Percentiles rank a stretch among this genome's conserved stretches.
Conservation (phyloP, 2,888 invertebrate species). For the Melitaea athalia region DNA sequence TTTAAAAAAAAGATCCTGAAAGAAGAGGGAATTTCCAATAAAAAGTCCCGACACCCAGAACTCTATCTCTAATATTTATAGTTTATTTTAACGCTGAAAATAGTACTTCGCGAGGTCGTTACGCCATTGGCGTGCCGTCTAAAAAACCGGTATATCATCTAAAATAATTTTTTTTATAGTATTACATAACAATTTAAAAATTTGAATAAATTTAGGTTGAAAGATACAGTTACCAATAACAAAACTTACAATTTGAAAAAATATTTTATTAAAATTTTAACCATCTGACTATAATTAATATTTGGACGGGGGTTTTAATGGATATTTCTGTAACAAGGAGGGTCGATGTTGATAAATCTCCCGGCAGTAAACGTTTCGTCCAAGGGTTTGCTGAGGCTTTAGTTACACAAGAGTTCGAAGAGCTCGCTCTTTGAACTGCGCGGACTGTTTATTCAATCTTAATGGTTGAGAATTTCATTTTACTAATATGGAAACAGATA, state of each 20-base stretch:
- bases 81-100: too few species aligned
- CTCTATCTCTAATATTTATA: too few species aligned
- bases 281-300: constrained; percentile 5
- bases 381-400: constrained; percentile 26
- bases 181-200: too few species aligned
- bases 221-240: background rate
- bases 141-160: too few species aligned
- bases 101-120: too few species aligned
- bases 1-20: too few species aligned
- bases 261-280: background rate
- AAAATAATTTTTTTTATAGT: too few species aligned
- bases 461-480: constrained; percentile 13
- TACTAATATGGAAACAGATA: constrained; percentile 1
- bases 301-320: constrained; percentile 7
- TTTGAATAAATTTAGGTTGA: too few species aligned
- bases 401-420: constrained; percentile 28
- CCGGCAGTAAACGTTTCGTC: constrained; percentile 1
- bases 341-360: constrained; percentile 12
- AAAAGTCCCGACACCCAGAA: too few species aligned
- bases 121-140: too few species aligned
- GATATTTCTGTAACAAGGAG: constrained; percentile 1
- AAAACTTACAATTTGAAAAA: too few species aligned
- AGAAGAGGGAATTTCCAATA: too few species aligned
- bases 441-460: constrained; percentile 15
- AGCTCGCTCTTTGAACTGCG: constrained; percentile 22